A percentile compares a stretch with the other conserved stretches of the same genome.
These are phyloP conservation scores for Ophiothrix spiculata DNA, from an alignment of 35 echinoderm and acorn worm genomes.

Conservation along the genomic window DNA sequence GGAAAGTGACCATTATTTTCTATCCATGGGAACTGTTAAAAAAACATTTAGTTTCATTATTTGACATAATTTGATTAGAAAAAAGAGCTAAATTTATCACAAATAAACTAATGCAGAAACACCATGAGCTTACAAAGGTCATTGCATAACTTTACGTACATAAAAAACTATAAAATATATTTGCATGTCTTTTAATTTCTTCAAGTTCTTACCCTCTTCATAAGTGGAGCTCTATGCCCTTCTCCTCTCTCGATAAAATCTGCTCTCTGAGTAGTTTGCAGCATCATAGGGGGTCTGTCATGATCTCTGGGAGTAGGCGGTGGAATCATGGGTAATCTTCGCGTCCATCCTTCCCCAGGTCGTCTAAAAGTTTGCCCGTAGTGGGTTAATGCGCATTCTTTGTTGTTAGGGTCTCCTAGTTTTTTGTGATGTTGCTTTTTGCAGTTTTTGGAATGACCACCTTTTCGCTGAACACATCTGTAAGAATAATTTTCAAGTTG, in stretches of 20 bases:
- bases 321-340: constrained; percentile 68
- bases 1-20: too few relatives aligned
- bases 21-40: too few relatives aligned
- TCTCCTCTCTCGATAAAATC: constrained; percentile 55
- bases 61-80: too few relatives aligned
- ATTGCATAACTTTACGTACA: too few relatives aligned
- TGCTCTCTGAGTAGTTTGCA: constrained; percentile 66
- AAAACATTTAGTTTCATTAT: too few relatives aligned
- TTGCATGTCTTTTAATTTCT: too few relatives aligned
- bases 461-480: constrained; percentile 27
- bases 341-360: constrained; percentile 1
- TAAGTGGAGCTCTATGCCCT: constrained; percentile 37
- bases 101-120: too few relatives aligned
- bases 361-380: constrained; percentile 67
- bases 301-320: constrained; percentile 78
- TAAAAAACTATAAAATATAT: too few relatives aligned
- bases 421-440: constrained; percentile 38
- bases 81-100: too few relatives aligned
- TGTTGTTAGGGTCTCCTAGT: not conserved
- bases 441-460: constrained; percentile 60
- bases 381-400: constrained; percentile 52
- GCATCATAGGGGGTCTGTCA: constrained; percentile 69
- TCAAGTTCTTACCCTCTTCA: constrained; percentile 72
- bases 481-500: not conserved
- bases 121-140: too few relatives aligned